Percentiles rank a stretch among this genome's conserved stretches.
These are phyloP conservation scores for Drosophila imparisetae DNA, from an alignment of 2,888 invertebrate species.

Conservation along the genomic window DNA sequence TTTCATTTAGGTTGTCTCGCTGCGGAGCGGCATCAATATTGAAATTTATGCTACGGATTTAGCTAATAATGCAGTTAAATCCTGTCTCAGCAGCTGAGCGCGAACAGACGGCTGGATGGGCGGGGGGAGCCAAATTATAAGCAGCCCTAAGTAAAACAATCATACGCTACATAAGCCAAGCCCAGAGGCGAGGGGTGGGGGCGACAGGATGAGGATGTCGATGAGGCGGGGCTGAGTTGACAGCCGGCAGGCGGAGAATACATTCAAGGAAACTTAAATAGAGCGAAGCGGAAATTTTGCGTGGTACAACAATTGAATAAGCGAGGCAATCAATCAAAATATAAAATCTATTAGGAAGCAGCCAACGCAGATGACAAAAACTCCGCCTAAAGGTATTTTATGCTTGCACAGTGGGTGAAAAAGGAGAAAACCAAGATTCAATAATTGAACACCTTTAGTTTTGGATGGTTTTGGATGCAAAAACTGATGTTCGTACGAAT, in stretches of 20 bases:
- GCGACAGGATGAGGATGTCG: neutral
- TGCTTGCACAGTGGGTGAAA: slow-evolving; percentile 40
- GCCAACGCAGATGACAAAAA: slow-evolving; percentile 29
- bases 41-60: slow-evolving; percentile 78
- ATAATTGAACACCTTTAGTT: neutral
- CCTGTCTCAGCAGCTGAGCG: slow-evolving; percentile 58
- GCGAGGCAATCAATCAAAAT: slow-evolving; percentile 81
- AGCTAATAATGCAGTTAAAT: slow-evolving; percentile 78
- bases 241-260: slow-evolving; percentile 1
- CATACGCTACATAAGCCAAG: slow-evolving; percentile 74
- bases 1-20: slow-evolving; percentile 70
- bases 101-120: neutral
- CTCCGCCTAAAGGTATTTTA: slow-evolving; percentile 45
- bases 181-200: slow-evolving; percentile 59
- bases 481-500: neutral
- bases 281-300: neutral
- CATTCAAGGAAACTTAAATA: slow-evolving; percentile 16
- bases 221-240: slow-evolving; percentile 2
- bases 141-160: slow-evolving; percentile 77
- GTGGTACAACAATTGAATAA: slow-evolving; percentile 74
- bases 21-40: slow-evolving; percentile 65
- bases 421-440: neutral
- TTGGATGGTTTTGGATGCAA: too few species aligned
- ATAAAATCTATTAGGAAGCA: slow-evolving; percentile 76
- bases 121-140: slow-evolving; percentile 44